phyloP scores from a whole-genome alignment of 1,140 invertebrate genomes.

The Ceratina australensis region DNA sequence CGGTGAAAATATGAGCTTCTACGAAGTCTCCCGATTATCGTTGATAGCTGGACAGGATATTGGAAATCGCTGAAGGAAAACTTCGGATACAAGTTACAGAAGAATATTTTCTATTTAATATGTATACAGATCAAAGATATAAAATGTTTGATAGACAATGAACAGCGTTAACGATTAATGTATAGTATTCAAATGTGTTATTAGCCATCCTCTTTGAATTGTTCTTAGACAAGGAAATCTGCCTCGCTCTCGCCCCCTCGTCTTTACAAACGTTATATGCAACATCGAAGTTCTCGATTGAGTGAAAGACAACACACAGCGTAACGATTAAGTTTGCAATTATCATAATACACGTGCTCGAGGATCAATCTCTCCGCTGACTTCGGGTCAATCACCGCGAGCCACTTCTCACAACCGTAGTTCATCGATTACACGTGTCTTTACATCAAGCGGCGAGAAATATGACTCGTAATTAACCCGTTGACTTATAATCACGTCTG shows the following conservation, averaged over 20 bases:
- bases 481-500: too few relatives aligned
- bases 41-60: too few relatives aligned
- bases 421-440: slow-evolving; percentile 14
- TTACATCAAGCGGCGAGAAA: slow-evolving; percentile 33
- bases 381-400: slow-evolving; percentile 43
- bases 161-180: slow-evolving; percentile 67
- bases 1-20: too few relatives aligned
- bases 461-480: too few relatives aligned
- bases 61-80: slow-evolving; percentile 1
- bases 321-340: slow-evolving; percentile 24
- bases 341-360: neutral
- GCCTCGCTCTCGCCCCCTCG: slow-evolving; percentile 31
- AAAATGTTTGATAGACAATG: slow-evolving; percentile 72
- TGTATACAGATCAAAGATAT: slow-evolving; percentile 71
- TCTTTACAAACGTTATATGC: slow-evolving; percentile 50
- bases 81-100: slow-evolving; percentile 58
- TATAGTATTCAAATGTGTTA: slow-evolving; percentile 56
- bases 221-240: slow-evolving; percentile 50
- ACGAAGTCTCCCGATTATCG: too few relatives aligned
- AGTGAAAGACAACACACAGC: slow-evolving; percentile 49
- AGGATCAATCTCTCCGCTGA: too few relatives aligned
- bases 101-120: slow-evolving; percentile 73
- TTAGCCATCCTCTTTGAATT: slow-evolving; percentile 46
- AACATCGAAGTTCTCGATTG: slow-evolving; percentile 48
- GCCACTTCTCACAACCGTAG: slow-evolving; percentile 40